Base-by-base conservation (phyloP, 2,888 invertebrate species). In the Carabus problematicus region DNA sequence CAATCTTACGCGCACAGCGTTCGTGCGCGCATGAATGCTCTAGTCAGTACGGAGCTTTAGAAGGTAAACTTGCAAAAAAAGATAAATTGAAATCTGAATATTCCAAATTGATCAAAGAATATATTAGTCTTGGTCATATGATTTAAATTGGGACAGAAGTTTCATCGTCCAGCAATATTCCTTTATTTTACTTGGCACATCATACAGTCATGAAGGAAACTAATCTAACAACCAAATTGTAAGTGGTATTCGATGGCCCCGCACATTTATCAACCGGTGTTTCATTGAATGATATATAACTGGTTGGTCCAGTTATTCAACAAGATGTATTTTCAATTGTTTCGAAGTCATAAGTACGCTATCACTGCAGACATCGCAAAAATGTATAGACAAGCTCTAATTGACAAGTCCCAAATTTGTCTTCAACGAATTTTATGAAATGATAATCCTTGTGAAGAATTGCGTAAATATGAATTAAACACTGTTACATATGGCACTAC, bases 301-400 rank as follows among this genome's bases (percentile, higher is more conserved):
- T 58, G 29, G 41, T 14, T 11, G 58, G 58, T 29, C 58, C 58
- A 14, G 41, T 41, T 12, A 19, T 58, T 12, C 58, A 58, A 58
- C 40, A 58, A 14, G 39, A 58, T 58, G 8, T 58, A 6, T 12
- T 39, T 14, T 19, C 58, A 39, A 58, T 58, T 14, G 8, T 58
- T 58, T 9, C 39, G 58, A 19, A 58, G 8, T 11, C 14, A 58
- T 19, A 9, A 58, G 39, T 58, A 12, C 41, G 58, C 39, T 12
- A 18, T 58, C 1, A 72, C 68, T 6, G 75, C 73, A 1, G 77
- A 77, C 55, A 70, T 78, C 7, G 64, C 67, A 6, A 71, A 75
- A 61, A 76, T 76, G 71, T 77, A 74, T 54, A 72, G 72, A 0
- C 74, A 75, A 62, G 72, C 77, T 7, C 6, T 54, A 6, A 55